phyloP scores from a whole-genome alignment of 2,113 vertebrate species.

The Oryzias curvinotus region DNA sequence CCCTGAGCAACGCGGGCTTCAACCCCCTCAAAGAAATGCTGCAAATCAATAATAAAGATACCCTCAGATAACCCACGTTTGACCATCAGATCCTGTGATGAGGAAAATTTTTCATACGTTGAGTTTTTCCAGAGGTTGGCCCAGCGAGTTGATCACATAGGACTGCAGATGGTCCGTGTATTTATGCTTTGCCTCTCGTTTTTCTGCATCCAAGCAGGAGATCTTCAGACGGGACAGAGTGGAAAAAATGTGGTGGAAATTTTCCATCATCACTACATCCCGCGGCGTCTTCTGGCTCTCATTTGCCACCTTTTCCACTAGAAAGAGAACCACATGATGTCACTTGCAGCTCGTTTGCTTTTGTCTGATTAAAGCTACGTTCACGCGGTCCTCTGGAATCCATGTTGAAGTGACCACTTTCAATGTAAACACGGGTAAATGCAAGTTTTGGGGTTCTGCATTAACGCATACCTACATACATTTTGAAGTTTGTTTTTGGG shows the following conservation, averaged over 20 bases:
- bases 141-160: slow-evolving; percentile 95
- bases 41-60: slow-evolving; percentile 11
- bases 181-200: slow-evolving; percentile 95
- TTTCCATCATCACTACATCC: slow-evolving; percentile 99
- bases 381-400: too few species aligned
- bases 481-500: too few species aligned
- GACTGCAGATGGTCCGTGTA: slow-evolving; percentile 96
- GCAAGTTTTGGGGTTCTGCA: too few species aligned
- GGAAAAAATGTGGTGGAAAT: slow-evolving; percentile 98
- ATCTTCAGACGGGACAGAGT: slow-evolving; percentile 97
- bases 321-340: slow-evolving; percentile 38
- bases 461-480: too few species aligned
- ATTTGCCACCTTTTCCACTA: slow-evolving; percentile 96
- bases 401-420: too few species aligned
- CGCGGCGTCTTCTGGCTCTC: slow-evolving; percentile 98
- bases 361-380: too few species aligned
- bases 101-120: slow-evolving; percentile 78
- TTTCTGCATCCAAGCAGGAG: slow-evolving; percentile 94
- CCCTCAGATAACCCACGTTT: too few species aligned
- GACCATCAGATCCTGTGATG: too few species aligned
- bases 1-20: slow-evolving; percentile 98
- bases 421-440: too few species aligned
- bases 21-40: slow-evolving; percentile 99
- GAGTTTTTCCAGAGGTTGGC: slow-evolving; percentile 95
- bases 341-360: too few species aligned